These are phyloP conservation scores for Schizothorax lantsangensis DNA, from an alignment of 2,797 vertebrate genomes.

Conservation along the genomic window DNA sequence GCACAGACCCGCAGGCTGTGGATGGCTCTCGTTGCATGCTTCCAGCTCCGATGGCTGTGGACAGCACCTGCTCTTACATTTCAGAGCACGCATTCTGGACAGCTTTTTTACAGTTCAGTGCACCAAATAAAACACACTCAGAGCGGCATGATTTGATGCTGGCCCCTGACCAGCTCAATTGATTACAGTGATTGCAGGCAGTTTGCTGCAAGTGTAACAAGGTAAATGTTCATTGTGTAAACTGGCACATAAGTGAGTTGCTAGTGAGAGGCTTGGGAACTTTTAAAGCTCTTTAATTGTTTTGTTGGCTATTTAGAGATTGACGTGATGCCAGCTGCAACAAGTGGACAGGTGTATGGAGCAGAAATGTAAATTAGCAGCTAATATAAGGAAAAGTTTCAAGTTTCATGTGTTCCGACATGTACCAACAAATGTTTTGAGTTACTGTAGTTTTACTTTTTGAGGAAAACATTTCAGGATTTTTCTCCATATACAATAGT, in stretches of 20 bases:
- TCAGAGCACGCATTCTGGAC: conserved; percentile 1
- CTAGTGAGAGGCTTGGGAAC: neutral
- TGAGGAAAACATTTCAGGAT: too few relatives aligned
- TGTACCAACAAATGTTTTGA: too few relatives aligned
- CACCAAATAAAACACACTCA: neutral
- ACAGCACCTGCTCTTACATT: conserved; percentile 46
- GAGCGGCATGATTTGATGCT: neutral
- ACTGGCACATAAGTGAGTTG: neutral
- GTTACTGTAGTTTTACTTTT: neutral
- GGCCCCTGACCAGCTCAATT: neutral
- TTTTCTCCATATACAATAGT: too few relatives aligned
- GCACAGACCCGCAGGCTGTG: conserved; percentile 39
- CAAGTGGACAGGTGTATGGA: conserved; percentile 12
- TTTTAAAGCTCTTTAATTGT: neutral
- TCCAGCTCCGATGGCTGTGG: conserved; percentile 39
- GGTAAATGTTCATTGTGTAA: conserved; percentile 24
- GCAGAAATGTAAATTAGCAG: neutral
- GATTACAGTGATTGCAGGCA: conserved; percentile 4
- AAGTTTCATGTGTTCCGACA: neutral
- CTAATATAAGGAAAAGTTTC: neutral
- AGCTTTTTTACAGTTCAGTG: conserved; percentile 34
- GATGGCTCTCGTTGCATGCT: neutral
- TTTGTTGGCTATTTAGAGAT: conserved; percentile 22
- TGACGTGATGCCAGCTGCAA: conserved; percentile 23
- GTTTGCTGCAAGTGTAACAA: conserved; percentile 6